Evolutionary conservation across 1,140 invertebrate species (phyloP).

Genomic region (Drosophila repletoides): DNA sequence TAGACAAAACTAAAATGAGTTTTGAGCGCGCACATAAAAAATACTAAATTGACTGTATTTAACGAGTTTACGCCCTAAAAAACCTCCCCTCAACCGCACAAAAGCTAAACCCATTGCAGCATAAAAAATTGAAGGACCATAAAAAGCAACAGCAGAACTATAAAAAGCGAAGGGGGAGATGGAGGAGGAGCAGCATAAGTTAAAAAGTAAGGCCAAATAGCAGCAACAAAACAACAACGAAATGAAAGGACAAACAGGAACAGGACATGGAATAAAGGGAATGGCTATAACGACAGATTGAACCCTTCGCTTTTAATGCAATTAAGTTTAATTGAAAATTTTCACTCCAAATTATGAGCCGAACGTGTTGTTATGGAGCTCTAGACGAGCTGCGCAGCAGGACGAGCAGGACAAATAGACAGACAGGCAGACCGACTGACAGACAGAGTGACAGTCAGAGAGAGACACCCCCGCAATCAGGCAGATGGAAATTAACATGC

Average conservation of each 20-base stretch:
- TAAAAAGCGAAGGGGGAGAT: slow-evolving; percentile 9
- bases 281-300: slow-evolving; percentile 73
- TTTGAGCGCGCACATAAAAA: slow-evolving; percentile 12
- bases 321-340: slow-evolving; percentile 81
- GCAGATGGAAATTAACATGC: neutral
- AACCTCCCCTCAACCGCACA: neutral
- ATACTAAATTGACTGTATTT: slow-evolving; percentile 57
- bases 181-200: slow-evolving; percentile 20
- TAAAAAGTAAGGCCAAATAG: slow-evolving; percentile 37
- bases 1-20: slow-evolving; percentile 17
- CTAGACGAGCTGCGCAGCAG: neutral
- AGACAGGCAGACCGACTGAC: slow-evolving; percentile 73
- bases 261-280: slow-evolving; percentile 12
- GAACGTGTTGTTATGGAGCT: slow-evolving; percentile 64
- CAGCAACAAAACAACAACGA: neutral
- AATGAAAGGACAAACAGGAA: neutral
- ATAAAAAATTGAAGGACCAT: slow-evolving; percentile 60
- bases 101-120: slow-evolving; percentile 57
- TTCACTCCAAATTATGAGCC: slow-evolving; percentile 79
- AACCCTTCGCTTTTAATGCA: slow-evolving; percentile 81
- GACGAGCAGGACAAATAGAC: neutral
- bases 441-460: slow-evolving; percentile 52
- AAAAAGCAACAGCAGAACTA: slow-evolving; percentile 57
- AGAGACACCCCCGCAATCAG: slow-evolving; percentile 3
- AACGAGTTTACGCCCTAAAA: slow-evolving; percentile 19